phyloP scores from a whole-genome alignment of 2,797 vertebrate genomes.

The Hozukius guyotensis region DNA sequence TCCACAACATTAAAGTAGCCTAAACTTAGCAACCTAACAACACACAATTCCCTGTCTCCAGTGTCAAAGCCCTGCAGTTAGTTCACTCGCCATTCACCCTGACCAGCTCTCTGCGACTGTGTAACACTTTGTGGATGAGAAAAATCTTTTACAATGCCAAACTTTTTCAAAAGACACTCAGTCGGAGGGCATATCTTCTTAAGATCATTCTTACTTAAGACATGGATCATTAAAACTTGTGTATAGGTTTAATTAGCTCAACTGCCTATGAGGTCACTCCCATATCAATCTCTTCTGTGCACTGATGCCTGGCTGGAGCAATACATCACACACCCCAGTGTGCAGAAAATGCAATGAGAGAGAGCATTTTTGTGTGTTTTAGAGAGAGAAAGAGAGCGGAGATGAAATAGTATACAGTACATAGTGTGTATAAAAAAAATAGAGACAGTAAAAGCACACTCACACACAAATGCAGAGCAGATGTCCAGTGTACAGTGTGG shows the following conservation, averaged over 20 bases:
- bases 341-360: background rate
- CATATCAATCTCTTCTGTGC: background rate
- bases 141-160: background rate
- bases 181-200: background rate
- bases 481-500: slow-evolving; percentile 72
- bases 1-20: background rate
- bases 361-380: background rate
- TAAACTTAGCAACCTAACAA: background rate
- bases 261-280: background rate
- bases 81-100: background rate
- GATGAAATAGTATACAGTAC: background rate
- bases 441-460: slow-evolving; percentile 12
- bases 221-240: background rate
- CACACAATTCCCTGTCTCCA: background rate
- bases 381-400: background rate
- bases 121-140: background rate
- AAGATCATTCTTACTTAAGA: background rate
- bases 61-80: background rate
- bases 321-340: background rate
- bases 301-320: background rate
- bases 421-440: slow-evolving; percentile 4
- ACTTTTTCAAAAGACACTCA: background rate
- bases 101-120: background rate
- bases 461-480: slow-evolving; percentile 60
- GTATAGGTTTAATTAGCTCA: background rate